Conservation (phyloP, 2,113 vertebrate species). For the Muntiacus muntjak region DNA sequence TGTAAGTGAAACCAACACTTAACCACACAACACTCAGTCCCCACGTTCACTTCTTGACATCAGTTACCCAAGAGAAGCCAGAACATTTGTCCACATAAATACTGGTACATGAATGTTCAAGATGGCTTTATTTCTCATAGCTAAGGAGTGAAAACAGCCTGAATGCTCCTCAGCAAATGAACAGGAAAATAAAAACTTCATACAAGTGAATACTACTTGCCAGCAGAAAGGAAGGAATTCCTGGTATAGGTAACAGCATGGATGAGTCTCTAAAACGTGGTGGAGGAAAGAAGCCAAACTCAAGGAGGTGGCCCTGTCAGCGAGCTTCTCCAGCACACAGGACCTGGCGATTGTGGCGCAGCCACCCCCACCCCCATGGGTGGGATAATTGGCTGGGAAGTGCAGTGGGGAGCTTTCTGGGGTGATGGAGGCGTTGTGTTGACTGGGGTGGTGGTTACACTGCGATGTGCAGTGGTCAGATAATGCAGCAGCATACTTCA, state of each 20-base stretch:
- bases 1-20: not conserved
- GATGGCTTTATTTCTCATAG: not conserved
- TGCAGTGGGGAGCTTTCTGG: not conserved
- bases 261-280: fast-evolving
- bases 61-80: not conserved
- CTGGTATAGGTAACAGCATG: fast-evolving
- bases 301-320: fast-evolving
- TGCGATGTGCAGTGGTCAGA: too few species aligned
- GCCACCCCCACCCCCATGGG: fast-evolving
- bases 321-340: not conserved
- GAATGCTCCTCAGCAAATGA: not conserved
- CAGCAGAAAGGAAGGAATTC: not conserved
- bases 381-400: not conserved
- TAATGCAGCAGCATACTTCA: fast-evolving
- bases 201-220: fast-evolving
- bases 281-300: not conserved
- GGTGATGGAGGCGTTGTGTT: too few species aligned
- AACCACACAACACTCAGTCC: not conserved
- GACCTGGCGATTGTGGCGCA: not conserved
- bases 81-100: not conserved
- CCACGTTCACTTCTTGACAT: not conserved
- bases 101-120: not conserved
- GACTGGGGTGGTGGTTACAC: not conserved
- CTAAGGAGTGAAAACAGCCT: not conserved
- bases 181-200: not conserved